Conservation (phyloP, 2,888 invertebrate species). For the Amblyjoppa fuscipennis region DNA sequence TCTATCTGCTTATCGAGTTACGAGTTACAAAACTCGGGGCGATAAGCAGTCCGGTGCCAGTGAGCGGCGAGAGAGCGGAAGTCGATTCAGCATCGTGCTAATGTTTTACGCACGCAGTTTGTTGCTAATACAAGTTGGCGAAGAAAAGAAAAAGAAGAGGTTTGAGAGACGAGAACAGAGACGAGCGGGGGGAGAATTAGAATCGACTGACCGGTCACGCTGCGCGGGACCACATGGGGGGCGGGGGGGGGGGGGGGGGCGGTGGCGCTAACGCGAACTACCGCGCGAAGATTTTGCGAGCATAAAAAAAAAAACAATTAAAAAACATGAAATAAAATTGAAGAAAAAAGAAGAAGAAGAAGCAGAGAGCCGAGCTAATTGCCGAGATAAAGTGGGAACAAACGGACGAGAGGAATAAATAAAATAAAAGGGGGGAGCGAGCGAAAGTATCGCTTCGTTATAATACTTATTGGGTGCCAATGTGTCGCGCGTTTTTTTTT, state of each 20-base stretch:
- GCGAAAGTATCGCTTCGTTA: constrained; percentile 21
- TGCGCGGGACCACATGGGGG: constrained; percentile 48
- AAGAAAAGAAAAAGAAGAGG: background rate
- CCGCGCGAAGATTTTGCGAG: constrained; percentile 35
- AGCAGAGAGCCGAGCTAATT: constrained; percentile 58
- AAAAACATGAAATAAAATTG: constrained; percentile 12
- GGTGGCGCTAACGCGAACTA: constrained; percentile 47
- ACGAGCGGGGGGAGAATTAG: background rate
- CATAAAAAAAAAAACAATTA: constrained; percentile 32
- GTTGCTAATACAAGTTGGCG: constrained; percentile 54
- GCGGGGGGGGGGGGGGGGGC: constrained; percentile 4
- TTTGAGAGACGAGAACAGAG: background rate
- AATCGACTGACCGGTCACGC: constrained; percentile 34
- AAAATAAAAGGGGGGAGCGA: constrained; percentile 38
- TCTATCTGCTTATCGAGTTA: constrained; percentile 27
- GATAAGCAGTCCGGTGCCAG: constrained; percentile 35
- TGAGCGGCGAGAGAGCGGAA: constrained; percentile 30
- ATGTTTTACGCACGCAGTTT: constrained; percentile 18
- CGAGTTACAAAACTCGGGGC: constrained; percentile 23
- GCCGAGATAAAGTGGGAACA: constrained; percentile 62
- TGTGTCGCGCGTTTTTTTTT: constrained; percentile 48
- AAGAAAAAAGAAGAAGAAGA: constrained; percentile 17
- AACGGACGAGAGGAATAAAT: constrained; percentile 61
- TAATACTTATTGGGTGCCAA: constrained; percentile 58
- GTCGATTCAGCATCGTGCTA: constrained; percentile 28